These are phyloP conservation scores for Dipodomys stephensi DNA, from an alignment of 2,113 vertebrate species.

Conservation along the genomic window DNA sequence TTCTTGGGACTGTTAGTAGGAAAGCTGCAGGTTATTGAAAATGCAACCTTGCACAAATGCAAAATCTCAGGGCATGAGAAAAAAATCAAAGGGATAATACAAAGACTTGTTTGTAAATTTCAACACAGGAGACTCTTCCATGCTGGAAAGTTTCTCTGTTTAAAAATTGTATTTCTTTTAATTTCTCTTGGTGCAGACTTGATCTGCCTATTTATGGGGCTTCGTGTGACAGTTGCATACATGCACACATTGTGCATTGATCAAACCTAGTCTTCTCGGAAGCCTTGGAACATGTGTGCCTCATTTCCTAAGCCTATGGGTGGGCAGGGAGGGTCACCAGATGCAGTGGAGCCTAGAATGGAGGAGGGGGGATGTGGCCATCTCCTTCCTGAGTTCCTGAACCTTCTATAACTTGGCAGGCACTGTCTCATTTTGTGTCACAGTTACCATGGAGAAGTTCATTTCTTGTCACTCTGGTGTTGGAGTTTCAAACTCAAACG, in stretches of 20 bases:
- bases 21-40: neutral
- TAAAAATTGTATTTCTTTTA: neutral
- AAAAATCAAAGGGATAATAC: neutral
- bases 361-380: neutral
- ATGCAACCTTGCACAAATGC: neutral
- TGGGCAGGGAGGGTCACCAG: no score
- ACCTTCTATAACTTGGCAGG: neutral
- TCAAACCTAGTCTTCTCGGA: neutral
- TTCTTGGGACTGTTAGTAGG: neutral
- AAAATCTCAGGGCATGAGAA: neutral
- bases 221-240: neutral
- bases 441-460: neutral
- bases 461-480: neutral
- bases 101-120: neutral
- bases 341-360: neutral
- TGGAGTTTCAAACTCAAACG: constrained; percentile 25
- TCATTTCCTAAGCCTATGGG: neutral
- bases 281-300: rapidly evolving
- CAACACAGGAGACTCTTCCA: neutral
- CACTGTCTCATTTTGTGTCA: neutral
- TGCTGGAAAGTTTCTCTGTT: neutral
- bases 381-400: rapidly evolving
- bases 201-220: neutral
- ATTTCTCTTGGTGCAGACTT: neutral
- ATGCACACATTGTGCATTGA: neutral